Evolutionary conservation across 2,113 vertebrate species (phyloP), one percentile per base, ranked within the genome.

Genomic region (Campylomormyrus tamandua): DNA sequence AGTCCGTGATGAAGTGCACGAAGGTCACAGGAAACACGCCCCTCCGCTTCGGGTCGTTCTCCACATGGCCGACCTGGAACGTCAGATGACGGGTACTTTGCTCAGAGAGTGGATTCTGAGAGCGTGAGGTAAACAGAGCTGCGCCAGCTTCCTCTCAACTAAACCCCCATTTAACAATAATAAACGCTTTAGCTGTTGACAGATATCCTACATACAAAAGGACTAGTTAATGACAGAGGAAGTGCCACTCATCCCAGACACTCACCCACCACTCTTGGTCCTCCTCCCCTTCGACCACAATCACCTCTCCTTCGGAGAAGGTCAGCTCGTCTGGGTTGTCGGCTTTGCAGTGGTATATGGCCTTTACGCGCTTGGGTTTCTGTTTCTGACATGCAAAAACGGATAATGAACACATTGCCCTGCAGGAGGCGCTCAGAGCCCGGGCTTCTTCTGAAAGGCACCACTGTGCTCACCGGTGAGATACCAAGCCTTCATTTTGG

Each of bases 231-330:
- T 42, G 4, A 19, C 4, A 39, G 31, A 3, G 11, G 74, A 80
- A 80, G 74, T 42, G 1, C 74, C 1, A 2, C 35, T 80, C 3
- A 39, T 42, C 5, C 35, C 13, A 19, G 35, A 80, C 74, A 80
- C 98, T 98, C 90, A 99, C 98, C 98, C 97, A 98, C 98, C 98
- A 99, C 94, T 99, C 98, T 27, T 94, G 95, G 95, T 99, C 98
- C 94, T 99, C 98, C 91, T 99, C 98, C 46, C 97, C 97, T 5
- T 99, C 98, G 46, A 99, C 98, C 48, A 99, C 93, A 53, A 99
- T 98, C 91, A 99, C 96, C 45, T 99, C 98, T 35, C 98, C 98
- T 92, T 98, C 98, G 0, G 89, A 93, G 94, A 99, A 99, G 0
- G 98, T 98, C 89, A 99, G 94, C 94, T 99, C 98, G 4, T 99